These are phyloP conservation scores for Atlantisia rogersi DNA, from an alignment of 2,113 vertebrate species.

Conservation along the genomic window DNA sequence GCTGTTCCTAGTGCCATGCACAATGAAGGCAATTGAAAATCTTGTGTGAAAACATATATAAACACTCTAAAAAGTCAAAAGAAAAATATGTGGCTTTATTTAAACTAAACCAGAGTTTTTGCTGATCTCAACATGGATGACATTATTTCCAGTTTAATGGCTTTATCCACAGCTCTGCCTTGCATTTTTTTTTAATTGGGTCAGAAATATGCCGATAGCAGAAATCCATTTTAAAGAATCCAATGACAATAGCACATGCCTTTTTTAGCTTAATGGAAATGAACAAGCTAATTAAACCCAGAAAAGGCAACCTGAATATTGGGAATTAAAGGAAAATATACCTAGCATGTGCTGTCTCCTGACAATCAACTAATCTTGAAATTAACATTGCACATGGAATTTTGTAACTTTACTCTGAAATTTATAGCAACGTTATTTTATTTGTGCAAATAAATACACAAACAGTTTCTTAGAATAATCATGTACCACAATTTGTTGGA, in stretches of 20 bases:
- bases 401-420: background rate
- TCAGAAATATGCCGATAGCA: conserved; percentile 68
- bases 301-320: conserved; percentile 2
- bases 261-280: conserved; percentile 59
- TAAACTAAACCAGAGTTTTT: background rate
- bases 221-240: conserved; percentile 70
- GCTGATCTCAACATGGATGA: background rate
- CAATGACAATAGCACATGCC: conserved; percentile 23
- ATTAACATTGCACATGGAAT: background rate
- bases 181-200: conserved; percentile 61
- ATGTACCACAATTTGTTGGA: background rate
- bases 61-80: background rate
- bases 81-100: background rate
- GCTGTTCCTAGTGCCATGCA: background rate
- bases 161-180: conserved; percentile 40
- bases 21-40: background rate
- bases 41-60: background rate
- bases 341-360: background rate
- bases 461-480: background rate
- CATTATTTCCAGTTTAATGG: conserved; percentile 56
- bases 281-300: conserved; percentile 48
- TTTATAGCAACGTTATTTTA: background rate
- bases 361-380: background rate
- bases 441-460: background rate
- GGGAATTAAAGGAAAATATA: conserved; percentile 25